Evolutionary conservation across 30 jellyfish, hydroid and myxozoan genomes (phyloP), one percentile per base, ranked within the genome.

Genomic region (Hydractinia echinata): DNA sequence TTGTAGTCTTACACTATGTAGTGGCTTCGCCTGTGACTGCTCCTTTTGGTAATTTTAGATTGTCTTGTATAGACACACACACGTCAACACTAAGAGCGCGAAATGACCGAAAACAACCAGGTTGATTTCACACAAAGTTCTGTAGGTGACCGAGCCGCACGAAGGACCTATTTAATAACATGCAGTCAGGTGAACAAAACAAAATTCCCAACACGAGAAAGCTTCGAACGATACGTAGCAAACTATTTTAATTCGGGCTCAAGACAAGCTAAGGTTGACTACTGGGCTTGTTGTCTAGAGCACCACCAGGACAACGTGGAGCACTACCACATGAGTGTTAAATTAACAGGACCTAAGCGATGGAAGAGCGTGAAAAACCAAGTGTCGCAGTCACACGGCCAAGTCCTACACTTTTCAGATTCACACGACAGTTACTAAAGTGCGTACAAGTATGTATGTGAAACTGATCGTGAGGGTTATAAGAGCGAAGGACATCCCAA

Each of bases 261-360:
- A 55, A 82, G 85, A 19, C n/a, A 76, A 76, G 85, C 55, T 10
- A 52, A 76, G 54, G 54, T 64, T 5, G 82, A 51, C 19, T 48
- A 51, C 82, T 76, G 85, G 85, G 85, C 83, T 11, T 76, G 85
- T 76, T 76, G 39, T 76, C 85, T 10, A 11, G 85, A 16, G 72
- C 15, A 55, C 53, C 85, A 76, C 54, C 81, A 76, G 44, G 82
- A 52, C 8, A 51, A 19, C 20, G 85, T 81, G n/a, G 77, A 11
- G n/a, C 87, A 79, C 62, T 58, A 60, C 71, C 87, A 79, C 82
- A 50, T 61, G 13, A 72, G 68, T 21, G 62, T 79, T 14, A 79
- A 79, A 72, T 66, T 79, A 39, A 60, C 85, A 15, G 87, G 87
- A 6, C 87, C 87, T 14, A 60, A 62, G 85, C 74, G 87, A 61